Conservation (phyloP, 2,888 invertebrate genomes). For the Dynastes tityus region DNA sequence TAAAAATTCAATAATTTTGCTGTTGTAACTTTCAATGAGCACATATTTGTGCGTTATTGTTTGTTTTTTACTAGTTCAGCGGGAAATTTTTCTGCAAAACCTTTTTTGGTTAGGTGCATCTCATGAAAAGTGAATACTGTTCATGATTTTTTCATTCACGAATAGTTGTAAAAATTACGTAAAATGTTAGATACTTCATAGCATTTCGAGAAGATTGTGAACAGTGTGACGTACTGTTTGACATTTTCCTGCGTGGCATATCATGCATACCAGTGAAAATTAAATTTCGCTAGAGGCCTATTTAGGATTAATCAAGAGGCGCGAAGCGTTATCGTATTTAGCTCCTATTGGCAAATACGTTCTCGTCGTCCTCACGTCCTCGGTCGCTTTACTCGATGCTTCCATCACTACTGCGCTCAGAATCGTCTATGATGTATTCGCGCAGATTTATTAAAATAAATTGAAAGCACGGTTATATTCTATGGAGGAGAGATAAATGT, state of each 20-base stretch:
- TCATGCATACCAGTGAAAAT: constrained; percentile 47
- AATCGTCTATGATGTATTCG: constrained; percentile 64
- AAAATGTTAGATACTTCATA: too few species aligned
- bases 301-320: constrained; percentile 57
- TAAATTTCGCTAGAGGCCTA: constrained; percentile 53
- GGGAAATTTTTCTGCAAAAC: too few species aligned
- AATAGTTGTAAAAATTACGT: too few species aligned
- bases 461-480: constrained; percentile 67
- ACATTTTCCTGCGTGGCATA: neutral
- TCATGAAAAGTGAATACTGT: too few species aligned
- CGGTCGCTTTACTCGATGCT: constrained; percentile 59
- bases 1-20: too few species aligned
- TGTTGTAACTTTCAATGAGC: too few species aligned
- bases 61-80: too few species aligned
- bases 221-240: neutral
- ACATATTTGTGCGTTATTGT: too few species aligned
- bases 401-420: constrained; percentile 31
- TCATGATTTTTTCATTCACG: too few species aligned
- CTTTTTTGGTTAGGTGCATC: too few species aligned
- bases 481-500: constrained; percentile 62
- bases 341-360: constrained; percentile 64
- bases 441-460: constrained; percentile 72
- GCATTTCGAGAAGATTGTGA: too few species aligned
- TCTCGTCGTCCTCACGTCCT: constrained; percentile 18
- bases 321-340: constrained; percentile 62